phyloP scores from a whole-genome alignment of 2,113 vertebrate genomes.

The Junco hyemalis region DNA sequence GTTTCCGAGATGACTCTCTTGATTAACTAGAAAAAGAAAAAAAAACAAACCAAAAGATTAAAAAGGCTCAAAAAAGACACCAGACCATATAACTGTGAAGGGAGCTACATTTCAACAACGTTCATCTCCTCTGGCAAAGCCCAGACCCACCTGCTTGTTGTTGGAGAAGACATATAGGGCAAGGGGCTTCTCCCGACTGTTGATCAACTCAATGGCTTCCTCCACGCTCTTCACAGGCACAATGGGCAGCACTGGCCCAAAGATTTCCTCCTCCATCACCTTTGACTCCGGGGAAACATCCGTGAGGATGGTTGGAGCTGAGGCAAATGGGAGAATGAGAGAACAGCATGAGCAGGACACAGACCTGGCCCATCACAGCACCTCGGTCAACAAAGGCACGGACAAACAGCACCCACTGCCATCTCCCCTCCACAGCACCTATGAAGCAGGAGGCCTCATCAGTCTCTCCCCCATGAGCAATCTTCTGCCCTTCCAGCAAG shows the following conservation, averaged over 20 bases:
- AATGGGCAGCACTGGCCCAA: slow-evolving; percentile 80
- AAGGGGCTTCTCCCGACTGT: slow-evolving; percentile 87
- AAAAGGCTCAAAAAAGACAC: neutral
- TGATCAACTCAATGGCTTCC: slow-evolving; percentile 90
- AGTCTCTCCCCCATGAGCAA: slow-evolving; percentile 83
- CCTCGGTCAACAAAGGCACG: neutral
- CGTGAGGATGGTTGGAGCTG: neutral
- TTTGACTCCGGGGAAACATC: neutral
- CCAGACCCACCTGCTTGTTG: slow-evolving; percentile 79
- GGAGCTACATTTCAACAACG: accelerated
- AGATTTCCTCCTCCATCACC: neutral
- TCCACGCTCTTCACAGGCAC: slow-evolving; percentile 80
- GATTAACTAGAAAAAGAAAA: slow-evolving; percentile 27
- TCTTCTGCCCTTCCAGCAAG: slow-evolving; percentile 87
- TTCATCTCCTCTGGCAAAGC: neutral
- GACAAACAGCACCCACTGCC: neutral
- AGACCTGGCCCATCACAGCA: neutral
- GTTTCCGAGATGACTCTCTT: slow-evolving; percentile 44
- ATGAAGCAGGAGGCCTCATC: slow-evolving; percentile 87
- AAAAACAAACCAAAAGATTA: neutral
- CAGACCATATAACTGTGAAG: neutral
- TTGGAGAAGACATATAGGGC: slow-evolving; percentile 90
- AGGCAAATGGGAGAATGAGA: neutral
- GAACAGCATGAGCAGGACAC: neutral
- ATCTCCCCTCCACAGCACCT: slow-evolving; percentile 50